phyloP scores from a whole-genome alignment of 1,140 invertebrate species.

The Uloborus diversus region DNA sequence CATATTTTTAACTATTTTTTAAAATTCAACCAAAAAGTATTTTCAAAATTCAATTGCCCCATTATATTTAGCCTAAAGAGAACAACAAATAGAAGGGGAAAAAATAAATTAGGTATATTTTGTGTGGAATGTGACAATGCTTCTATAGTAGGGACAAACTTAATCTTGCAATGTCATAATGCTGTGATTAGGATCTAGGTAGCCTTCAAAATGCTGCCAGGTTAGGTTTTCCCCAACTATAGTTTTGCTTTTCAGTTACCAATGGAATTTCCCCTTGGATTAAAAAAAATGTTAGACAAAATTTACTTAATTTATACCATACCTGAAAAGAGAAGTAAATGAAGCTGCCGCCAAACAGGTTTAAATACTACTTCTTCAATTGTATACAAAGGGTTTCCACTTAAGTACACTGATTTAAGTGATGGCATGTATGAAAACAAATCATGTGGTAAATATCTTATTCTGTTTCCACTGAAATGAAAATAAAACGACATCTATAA shows the following conservation, averaged over 20 bases:
- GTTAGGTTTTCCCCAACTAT: neutral
- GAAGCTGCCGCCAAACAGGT: slow-evolving; percentile 19
- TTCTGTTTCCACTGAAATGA: neutral
- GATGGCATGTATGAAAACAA: slow-evolving; percentile 23
- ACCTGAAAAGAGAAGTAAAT: slow-evolving; percentile 17
- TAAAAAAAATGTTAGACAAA: neutral
- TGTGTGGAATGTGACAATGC: too few relatives aligned
- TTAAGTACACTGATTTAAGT: slow-evolving; percentile 18
- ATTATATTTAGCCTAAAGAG: too few relatives aligned
- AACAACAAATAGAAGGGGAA: too few relatives aligned
- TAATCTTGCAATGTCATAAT: neutral
- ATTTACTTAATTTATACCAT: neutral
- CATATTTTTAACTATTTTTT: too few relatives aligned
- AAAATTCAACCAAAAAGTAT: too few relatives aligned
- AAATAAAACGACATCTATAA: neutral
- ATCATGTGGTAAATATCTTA: slow-evolving; percentile 9
- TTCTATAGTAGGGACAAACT: neutral
- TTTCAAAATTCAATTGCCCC: too few relatives aligned
- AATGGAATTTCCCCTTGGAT: neutral
- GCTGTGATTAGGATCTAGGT: neutral
- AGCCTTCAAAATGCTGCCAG: neutral
- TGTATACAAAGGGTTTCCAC: slow-evolving; percentile 22
- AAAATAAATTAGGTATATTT: too few relatives aligned
- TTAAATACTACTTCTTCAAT: slow-evolving; percentile 16
- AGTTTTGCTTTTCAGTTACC: neutral